A percentile compares a stretch with the other conserved stretches of the same genome.
Conservation (phyloP, 1,140 invertebrate species). For the Bilobella aurantiaca region DNA sequence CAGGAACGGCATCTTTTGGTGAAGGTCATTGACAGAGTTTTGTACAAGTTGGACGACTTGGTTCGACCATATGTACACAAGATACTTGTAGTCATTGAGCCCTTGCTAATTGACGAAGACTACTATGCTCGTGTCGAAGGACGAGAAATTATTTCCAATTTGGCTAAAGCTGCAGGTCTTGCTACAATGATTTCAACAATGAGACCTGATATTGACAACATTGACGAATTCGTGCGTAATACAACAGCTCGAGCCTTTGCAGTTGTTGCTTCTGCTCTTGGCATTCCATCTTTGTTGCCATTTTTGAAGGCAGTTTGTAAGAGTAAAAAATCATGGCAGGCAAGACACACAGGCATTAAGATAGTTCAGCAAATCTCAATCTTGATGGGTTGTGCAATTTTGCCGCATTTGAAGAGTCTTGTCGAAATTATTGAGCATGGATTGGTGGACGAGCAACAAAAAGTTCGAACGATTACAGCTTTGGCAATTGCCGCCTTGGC, state of each 20-base stretch:
- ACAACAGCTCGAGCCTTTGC: constrained; percentile 98
- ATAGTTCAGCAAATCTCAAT: constrained; percentile 99
- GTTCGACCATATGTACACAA: constrained; percentile 99
- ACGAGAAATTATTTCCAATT: constrained; percentile 97
- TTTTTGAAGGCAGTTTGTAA: constrained; percentile 99
- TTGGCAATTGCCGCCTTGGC: constrained; percentile 94
- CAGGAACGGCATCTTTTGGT: constrained; percentile 98
- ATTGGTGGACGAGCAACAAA: constrained; percentile 61
- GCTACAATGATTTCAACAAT: constrained; percentile 99
- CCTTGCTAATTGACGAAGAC: constrained; percentile 97
- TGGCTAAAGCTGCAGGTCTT: constrained; percentile 98
- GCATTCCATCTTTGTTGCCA: constrained; percentile 93
- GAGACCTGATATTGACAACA: constrained; percentile 99
- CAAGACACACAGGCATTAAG: constrained; percentile 97
- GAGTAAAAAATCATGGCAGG: constrained; percentile 99
- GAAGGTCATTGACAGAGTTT: constrained; percentile 96
- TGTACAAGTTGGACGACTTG: constrained; percentile 97
- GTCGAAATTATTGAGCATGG: constrained; percentile 99
- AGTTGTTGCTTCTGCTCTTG: constrained; percentile 95
- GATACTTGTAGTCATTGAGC: constrained; percentile 98
- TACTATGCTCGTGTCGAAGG: constrained; percentile 99
- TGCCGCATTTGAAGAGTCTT: constrained; percentile 93
- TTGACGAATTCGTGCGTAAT: constrained; percentile 98
- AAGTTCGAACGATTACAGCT: constrained; percentile 91
- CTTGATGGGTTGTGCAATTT: constrained; percentile 97